A percentile compares a stretch with the other conserved stretches of the same genome.
phyloP scores from a whole-genome alignment of 2,113 vertebrate species.

The Propithecus coquereli region DNA sequence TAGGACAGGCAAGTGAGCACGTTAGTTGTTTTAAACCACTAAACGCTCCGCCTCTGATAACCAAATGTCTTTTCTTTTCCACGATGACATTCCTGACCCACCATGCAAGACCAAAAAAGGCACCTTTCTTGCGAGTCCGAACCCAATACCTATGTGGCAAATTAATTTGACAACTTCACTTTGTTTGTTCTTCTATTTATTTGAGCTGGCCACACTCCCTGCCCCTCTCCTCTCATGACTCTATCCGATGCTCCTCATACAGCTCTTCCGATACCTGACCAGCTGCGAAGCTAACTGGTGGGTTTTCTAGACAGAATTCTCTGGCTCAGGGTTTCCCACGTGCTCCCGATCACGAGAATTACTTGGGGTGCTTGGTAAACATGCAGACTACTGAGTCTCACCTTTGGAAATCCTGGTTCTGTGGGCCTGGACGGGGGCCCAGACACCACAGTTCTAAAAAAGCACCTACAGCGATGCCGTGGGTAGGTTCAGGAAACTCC shows the following conservation, averaged over 20 bases:
- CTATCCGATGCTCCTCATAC: neutral
- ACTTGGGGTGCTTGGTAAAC: neutral
- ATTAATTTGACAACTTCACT: neutral
- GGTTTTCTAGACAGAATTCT: neutral
- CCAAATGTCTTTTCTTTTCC: neutral
- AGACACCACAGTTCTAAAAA: neutral
- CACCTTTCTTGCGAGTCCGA: neutral
- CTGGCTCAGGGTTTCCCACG: neutral
- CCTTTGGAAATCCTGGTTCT: neutral
- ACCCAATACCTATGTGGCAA: neutral
- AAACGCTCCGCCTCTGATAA: neutral
- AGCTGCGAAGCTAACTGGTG: neutral
- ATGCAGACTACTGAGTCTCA: neutral
- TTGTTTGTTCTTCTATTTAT: neutral
- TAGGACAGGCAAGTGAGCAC: neutral
- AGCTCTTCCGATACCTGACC: neutral
- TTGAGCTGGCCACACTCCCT: neutral
- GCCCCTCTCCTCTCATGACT: neutral
- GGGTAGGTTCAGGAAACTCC: neutral
- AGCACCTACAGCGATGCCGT: neutral
- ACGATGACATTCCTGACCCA: neutral
- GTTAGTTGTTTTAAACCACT: neutral
- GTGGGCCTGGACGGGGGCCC: neutral
- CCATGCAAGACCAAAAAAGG: neutral
- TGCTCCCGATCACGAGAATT: neutral